A percentile compares a stretch with the other conserved stretches of the same genome.
Conservation (phyloP, 2,888 invertebrate genomes). For the Fragum whitleyi region DNA sequence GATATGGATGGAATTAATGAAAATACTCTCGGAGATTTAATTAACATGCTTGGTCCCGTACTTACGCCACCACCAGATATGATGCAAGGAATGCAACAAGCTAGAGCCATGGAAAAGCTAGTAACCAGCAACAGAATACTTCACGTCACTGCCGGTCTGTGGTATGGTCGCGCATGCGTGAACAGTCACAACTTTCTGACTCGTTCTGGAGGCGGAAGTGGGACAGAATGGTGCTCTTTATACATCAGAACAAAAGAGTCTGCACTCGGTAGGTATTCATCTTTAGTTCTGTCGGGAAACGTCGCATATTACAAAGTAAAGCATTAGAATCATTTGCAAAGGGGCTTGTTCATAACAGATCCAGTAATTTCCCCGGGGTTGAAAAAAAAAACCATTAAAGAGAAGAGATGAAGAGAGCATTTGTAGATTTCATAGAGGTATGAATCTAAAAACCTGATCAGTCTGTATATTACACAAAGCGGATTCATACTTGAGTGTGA, state of each 20-base stretch:
- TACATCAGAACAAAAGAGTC: slow-evolving; percentile 38
- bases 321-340: too few species aligned
- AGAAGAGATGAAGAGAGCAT: too few species aligned
- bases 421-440: too few species aligned
- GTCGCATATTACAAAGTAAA: too few species aligned
- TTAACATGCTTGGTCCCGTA: not conserved
- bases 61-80: not conserved
- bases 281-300: too few species aligned
- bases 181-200: not conserved
- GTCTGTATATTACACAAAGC: too few species aligned
- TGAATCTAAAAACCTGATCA: too few species aligned
- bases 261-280: slow-evolving; percentile 11
- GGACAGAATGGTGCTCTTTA: slow-evolving; percentile 48
- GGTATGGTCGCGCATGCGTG: slow-evolving; percentile 49
- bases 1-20: not conserved
- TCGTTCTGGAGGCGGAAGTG: not conserved
- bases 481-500: too few species aligned
- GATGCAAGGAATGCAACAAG: not conserved
- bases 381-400: too few species aligned
- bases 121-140: slow-evolving; percentile 6
- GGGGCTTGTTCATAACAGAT: too few species aligned
- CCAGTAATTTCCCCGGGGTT: too few species aligned
- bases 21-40: not conserved
- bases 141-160: slow-evolving; percentile 43
- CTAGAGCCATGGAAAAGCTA: not conserved